These are phyloP conservation scores for Scrobipalpa atriplicella DNA, from an alignment of 2,888 invertebrate genomes.

Conservation along the genomic window DNA sequence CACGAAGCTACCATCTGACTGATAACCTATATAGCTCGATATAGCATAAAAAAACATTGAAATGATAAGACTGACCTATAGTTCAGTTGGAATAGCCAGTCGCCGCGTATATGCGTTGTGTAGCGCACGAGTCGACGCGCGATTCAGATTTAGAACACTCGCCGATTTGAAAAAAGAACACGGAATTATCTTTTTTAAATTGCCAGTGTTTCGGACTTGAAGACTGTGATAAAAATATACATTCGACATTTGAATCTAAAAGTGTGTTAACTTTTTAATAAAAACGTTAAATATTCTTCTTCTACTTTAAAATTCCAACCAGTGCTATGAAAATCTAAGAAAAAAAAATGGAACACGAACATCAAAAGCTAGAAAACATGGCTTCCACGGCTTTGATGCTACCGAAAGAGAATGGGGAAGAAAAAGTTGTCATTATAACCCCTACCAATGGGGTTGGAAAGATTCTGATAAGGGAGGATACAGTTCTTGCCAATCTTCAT, in stretches of 20 bases:
- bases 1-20: slow-evolving; percentile 5
- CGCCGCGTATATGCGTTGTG: slow-evolving; percentile 6
- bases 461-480: slow-evolving; percentile 69
- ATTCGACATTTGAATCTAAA: not conserved
- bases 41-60: not conserved
- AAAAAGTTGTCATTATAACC: slow-evolving; percentile 52
- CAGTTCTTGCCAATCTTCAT: slow-evolving; percentile 60
- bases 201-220: slow-evolving; percentile 2
- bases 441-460: slow-evolving; percentile 54
- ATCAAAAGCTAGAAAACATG: slow-evolving; percentile 46
- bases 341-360: slow-evolving; percentile 46
- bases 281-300: not conserved
- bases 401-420: slow-evolving; percentile 47
- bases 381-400: slow-evolving; percentile 50
- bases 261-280: not conserved
- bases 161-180: slow-evolving; percentile 1
- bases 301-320: not conserved
- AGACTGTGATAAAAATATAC: not conserved
- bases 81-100: not conserved
- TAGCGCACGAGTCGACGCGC: slow-evolving; percentile 12
- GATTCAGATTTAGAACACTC: slow-evolving; percentile 15
- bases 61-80: slow-evolving; percentile 3
- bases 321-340: not conserved
- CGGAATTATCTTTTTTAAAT: not conserved
- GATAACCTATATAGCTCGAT: slow-evolving; percentile 13